Percentiles rank a stretch among this genome's conserved stretches.
These are phyloP conservation scores for Tetramorium simillimum DNA, from an alignment of 1,140 invertebrate species.

Conservation along the genomic window DNA sequence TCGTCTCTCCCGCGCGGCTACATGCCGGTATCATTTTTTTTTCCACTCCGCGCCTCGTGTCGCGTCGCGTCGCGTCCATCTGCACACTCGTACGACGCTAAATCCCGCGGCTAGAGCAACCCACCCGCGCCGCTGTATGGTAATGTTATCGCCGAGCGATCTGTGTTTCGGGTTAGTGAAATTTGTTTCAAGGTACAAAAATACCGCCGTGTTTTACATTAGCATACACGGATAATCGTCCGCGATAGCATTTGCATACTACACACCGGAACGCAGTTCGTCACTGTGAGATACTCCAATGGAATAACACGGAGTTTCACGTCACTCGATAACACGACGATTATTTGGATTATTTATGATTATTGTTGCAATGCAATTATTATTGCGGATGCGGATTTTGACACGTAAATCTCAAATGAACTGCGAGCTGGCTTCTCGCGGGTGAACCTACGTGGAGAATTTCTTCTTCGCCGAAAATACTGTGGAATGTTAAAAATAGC, in stretches of 20 bases:
- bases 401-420: no score
- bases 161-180: conserved; percentile 32
- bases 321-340: neutral
- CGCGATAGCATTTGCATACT: conserved; percentile 12
- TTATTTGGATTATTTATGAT: neutral
- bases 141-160: conserved; percentile 32
- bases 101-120: neutral
- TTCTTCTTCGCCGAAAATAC: neutral
- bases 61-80: neutral
- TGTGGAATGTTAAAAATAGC: neutral
- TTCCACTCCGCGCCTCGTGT: no score
- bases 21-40: conserved; percentile 39
- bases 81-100: neutral
- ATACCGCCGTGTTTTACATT: conserved; percentile 18
- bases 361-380: neutral
- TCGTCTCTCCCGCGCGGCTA: neutral
- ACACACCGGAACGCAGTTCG: neutral
- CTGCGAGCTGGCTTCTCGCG: neutral
- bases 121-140: neutral
- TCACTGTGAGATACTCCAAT: neutral
- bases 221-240: conserved; percentile 29
- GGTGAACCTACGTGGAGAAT: neutral
- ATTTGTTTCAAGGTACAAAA: conserved; percentile 17
- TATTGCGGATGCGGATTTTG: neutral
- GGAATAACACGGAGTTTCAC: neutral